Base-by-base conservation (phyloP, 2,797 vertebrate species). In the Notamacropus eugenii region DNA sequence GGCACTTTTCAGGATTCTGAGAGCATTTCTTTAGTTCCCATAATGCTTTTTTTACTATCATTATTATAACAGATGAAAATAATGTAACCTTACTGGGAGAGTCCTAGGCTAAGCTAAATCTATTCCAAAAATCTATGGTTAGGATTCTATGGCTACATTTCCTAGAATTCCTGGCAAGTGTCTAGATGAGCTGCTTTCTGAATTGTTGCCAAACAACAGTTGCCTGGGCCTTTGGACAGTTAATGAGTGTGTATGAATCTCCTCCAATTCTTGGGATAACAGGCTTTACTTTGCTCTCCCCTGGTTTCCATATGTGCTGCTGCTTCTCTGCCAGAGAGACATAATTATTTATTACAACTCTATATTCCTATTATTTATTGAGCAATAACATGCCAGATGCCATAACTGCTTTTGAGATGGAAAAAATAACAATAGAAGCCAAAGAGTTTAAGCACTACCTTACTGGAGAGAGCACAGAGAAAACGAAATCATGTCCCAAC, bases 311-410 rank as follows among this genome's bases (percentile, higher is more conserved):
- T 11, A 54, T 95, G 58, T 92, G 56, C 91, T 22, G 90, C 91
- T 24, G 16, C 91, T 96, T 96, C 55, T 55, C 92, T 93, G 67
- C n/a, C 54, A 97, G 82, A 92, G 56, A 96, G 55, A 95, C 1
- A 57, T 0, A 90, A 93, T 8, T 55, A 55, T 50, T 95, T 90
- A 27, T 92, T 93, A 82, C 92, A 31, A 91, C 8, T 28, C 94
- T 58, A 67, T 19, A 12, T 29, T 90, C 91, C 27, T 57, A 27
- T 67, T 54, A 90, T 93, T 92, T 46, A 52, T 0, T 46, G n/a
- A 34, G 2, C 56, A 93, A 6, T 67, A 28, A 94, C 34, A 56
- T 46, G 31, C 29, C 27, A 95, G 27, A 56, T 34, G 93, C 91
- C 58, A 1, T 16, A 90, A 58, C 4, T n/a, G 14, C 55, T 91